A percentile compares a stretch with the other conserved stretches of the same genome.
Evolutionary conservation across 1,140 invertebrate species (phyloP).

Genomic region (Aleiodes sp.): DNA sequence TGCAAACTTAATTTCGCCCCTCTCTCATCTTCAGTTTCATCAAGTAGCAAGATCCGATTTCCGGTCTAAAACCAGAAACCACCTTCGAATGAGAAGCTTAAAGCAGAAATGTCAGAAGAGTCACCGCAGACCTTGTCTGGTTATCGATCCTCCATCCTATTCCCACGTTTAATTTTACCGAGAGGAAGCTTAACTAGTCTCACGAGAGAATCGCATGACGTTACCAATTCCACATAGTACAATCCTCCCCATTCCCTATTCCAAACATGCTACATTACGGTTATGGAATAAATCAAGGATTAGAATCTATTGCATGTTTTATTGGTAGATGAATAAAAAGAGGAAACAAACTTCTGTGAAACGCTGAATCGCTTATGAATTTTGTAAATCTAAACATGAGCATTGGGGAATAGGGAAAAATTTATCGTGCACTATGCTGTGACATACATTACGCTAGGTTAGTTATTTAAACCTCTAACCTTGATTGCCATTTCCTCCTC

Average conservation of each 20-base stretch:
- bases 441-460: background rate
- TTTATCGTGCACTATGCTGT: background rate
- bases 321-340: background rate
- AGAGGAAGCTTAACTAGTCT: background rate
- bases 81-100: background rate
- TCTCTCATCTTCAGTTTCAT: no score
- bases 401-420: constrained; percentile 4
- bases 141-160: background rate
- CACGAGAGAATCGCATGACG: constrained; percentile 17
- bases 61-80: no score
- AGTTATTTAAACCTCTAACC: constrained; percentile 46
- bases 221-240: constrained; percentile 8
- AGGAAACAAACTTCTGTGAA: background rate
- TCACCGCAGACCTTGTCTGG: background rate
- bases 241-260: background rate
- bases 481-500: constrained; percentile 55
- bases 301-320: background rate
- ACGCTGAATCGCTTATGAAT: background rate
- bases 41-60: no score
- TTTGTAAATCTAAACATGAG: background rate
- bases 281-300: constrained; percentile 8
- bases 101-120: constrained; percentile 6
- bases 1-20: no score
- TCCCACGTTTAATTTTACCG: background rate
- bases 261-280: background rate